Conservation (phyloP, 2,797 vertebrate species). For the Anabas testudineus region DNA sequence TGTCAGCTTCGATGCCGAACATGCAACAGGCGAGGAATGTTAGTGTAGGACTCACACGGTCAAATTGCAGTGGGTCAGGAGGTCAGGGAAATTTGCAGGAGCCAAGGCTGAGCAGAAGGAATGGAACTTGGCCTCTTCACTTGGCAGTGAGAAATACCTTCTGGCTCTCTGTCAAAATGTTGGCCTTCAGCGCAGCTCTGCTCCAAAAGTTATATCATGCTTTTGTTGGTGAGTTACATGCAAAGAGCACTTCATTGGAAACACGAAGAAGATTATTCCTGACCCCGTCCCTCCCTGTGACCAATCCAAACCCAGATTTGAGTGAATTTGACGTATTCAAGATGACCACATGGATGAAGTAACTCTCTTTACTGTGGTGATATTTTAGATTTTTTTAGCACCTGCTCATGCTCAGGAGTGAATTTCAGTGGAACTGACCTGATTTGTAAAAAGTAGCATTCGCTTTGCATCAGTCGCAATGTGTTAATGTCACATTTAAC, state of each 20-base stretch:
- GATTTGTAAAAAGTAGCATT: constrained; percentile 21
- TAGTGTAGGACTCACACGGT: constrained; percentile 65
- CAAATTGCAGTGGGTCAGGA: constrained; percentile 73
- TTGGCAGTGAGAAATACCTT: constrained; percentile 75
- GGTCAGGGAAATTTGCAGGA: constrained; percentile 73
- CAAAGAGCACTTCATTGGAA: constrained; percentile 29
- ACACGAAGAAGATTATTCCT: constrained; percentile 39
- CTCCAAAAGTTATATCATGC: constrained; percentile 73
- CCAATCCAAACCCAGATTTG: background rate
- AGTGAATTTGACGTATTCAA: background rate
- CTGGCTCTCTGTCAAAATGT: constrained; percentile 70
- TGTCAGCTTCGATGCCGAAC: constrained; percentile 44
- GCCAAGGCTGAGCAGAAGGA: constrained; percentile 70
- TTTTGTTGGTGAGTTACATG: constrained; percentile 56
- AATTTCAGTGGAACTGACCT: background rate
- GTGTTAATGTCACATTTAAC: constrained; percentile 26
- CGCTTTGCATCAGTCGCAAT: constrained; percentile 14
- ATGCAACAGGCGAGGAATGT: constrained; percentile 64
- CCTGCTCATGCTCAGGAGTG: background rate
- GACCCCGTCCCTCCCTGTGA: background rate
- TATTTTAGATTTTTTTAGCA: background rate
- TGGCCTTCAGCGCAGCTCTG: constrained; percentile 49
- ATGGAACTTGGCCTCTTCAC: constrained; percentile 77
- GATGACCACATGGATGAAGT: background rate
- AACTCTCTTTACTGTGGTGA: background rate